A percentile compares a stretch with the other conserved stretches of the same genome.
These are phyloP conservation scores for Crematogaster levior DNA, from an alignment of 2,888 invertebrate species.

Conservation along the genomic window DNA sequence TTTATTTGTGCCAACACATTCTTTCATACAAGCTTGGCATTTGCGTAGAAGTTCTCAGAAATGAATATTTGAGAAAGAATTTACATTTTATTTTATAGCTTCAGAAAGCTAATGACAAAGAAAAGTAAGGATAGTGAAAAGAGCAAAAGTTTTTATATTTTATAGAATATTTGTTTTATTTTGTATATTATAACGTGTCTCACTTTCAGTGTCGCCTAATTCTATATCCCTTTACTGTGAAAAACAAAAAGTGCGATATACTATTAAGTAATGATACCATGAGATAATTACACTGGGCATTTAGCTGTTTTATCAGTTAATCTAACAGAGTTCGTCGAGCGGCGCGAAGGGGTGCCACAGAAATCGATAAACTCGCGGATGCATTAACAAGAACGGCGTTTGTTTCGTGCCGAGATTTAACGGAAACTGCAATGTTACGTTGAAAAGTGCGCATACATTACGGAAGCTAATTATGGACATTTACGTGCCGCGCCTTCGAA, in stretches of 20 bases:
- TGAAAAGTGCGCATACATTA: slow-evolving; percentile 47
- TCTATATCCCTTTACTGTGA: neutral
- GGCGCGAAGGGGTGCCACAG: slow-evolving; percentile 19
- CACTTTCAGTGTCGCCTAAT: neutral
- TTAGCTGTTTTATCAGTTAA: slow-evolving; percentile 29
- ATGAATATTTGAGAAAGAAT: slow-evolving; percentile 8
- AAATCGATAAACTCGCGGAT: slow-evolving; percentile 46
- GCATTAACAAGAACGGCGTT: slow-evolving; percentile 42
- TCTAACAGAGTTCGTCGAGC: slow-evolving; percentile 13
- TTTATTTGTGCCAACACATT: neutral
- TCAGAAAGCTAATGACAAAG: too few relatives aligned
- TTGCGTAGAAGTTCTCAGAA: neutral
- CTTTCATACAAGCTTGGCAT: neutral
- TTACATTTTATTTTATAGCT: slow-evolving; percentile 24
- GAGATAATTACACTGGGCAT: neutral
- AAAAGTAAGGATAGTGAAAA: neutral
- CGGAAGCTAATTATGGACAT: slow-evolving; percentile 26
- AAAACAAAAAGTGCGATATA: neutral
- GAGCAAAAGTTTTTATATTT: neutral
- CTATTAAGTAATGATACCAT: slow-evolving; percentile 5
- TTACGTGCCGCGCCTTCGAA: slow-evolving; percentile 32
- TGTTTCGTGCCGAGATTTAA: slow-evolving; percentile 42
- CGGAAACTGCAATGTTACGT: slow-evolving; percentile 39
- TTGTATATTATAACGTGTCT: neutral
- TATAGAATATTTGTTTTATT: neutral